These are phyloP conservation scores for Microtus richardsoni DNA, from an alignment of 2,113 vertebrate genomes.

Conservation along the genomic window DNA sequence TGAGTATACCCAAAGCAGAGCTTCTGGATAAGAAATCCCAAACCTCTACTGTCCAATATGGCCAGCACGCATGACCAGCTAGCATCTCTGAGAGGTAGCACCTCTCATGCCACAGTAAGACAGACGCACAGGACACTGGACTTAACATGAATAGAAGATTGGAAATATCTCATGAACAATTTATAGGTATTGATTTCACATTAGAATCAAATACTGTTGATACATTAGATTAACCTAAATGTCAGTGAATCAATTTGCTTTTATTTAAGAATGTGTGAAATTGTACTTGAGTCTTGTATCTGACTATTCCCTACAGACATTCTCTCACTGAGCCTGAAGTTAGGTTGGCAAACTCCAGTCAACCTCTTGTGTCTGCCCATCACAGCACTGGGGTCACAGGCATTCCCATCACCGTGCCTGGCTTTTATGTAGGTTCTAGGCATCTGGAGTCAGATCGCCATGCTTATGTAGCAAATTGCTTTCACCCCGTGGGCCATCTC, in stretches of 20 bases:
- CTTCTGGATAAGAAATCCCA: neutral
- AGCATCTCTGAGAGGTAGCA: too few species aligned
- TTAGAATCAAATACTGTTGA: neutral
- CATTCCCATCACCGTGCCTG: neutral
- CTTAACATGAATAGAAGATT: neutral
- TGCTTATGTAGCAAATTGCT: neutral
- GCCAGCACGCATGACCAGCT: accelerated
- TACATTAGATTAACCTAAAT: neutral
- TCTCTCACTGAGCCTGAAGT: neutral
- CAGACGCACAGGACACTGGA: accelerated
- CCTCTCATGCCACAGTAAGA: accelerated
- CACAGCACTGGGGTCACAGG: neutral
- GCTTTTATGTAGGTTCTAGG: neutral
- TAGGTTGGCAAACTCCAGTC: too few species aligned
- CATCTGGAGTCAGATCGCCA: too few species aligned
- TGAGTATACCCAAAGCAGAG: accelerated
- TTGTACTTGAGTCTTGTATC: too few species aligned
- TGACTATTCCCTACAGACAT: neutral
- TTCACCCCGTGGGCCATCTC: neutral
- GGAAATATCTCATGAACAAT: neutral
- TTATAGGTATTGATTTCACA: neutral
- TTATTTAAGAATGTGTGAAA: neutral
- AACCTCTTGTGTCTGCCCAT: neutral
- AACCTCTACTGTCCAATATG: accelerated
- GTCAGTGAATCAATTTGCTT: neutral